phyloP scores from a whole-genome alignment of 2,113 vertebrate genomes.

The Corythornis madagascariensis region DNA sequence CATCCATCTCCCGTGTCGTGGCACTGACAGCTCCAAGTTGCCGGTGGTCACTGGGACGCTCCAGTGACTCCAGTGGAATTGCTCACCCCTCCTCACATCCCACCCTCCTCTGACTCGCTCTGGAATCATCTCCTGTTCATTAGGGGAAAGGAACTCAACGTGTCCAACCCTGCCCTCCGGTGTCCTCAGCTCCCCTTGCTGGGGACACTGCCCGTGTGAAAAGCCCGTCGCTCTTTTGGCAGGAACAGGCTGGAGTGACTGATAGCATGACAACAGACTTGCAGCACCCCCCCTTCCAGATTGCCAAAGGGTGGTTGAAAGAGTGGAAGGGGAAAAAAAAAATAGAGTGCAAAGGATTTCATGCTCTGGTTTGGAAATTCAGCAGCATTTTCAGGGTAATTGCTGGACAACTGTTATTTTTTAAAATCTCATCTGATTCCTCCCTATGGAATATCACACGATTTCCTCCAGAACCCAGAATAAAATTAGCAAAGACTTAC shows the following conservation, averaged over 20 bases:
- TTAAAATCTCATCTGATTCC: neutral
- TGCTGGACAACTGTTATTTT: neutral
- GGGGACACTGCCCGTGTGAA: neutral
- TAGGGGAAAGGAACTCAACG: neutral
- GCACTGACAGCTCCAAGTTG: neutral
- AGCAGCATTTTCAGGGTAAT: neutral
- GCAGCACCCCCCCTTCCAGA: too few relatives aligned
- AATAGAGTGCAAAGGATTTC: neutral
- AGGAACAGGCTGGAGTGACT: neutral
- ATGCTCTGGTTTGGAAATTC: neutral
- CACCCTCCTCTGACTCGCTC: neutral
- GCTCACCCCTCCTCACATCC: rapidly evolving
- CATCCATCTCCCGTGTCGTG: rapidly evolving
- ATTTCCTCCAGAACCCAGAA: neutral
- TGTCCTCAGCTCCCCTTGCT: neutral
- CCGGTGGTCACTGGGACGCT: neutral
- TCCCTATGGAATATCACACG: rapidly evolving
- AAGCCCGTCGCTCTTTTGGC: neutral
- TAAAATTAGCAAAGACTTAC: neutral
- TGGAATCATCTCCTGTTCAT: neutral
- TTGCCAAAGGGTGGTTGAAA: neutral
- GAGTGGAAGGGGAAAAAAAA: rapidly evolving
- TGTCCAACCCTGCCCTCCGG: neutral
- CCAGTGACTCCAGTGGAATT: neutral
- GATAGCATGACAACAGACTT: neutral